Evolutionary conservation across 1,140 invertebrate genomes (phyloP), one percentile per base, ranked within the genome.

Genomic region (Hermetia illucens): DNA sequence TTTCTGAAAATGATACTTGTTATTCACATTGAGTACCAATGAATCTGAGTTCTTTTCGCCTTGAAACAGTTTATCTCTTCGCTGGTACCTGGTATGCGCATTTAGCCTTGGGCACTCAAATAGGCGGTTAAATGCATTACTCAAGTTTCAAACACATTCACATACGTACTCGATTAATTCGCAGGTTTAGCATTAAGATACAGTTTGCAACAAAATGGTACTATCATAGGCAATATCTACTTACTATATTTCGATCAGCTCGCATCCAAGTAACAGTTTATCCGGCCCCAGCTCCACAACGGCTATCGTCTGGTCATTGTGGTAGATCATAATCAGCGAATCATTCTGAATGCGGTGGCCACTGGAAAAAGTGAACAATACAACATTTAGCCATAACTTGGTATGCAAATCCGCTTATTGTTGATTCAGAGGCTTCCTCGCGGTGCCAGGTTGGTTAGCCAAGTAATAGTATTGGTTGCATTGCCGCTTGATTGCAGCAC

Each of bases 241-340:
- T 77, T 61, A 88, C 84, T 77, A 77, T 43, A 82, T 79, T 69
- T 89, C 84, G 42, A 87, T 79, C 39, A 89, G 66, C 58, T 85
- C 79, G 52, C 84, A 89, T 49, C 79, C 75, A 15, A 77, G 64
- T 9, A 83, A 58, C 40, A 80, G 61, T 48, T 75, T 75, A 40
- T 69, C 59, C 19, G 68, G 60, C 3, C 75, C 74, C 22, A 80
- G 63, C 50, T 85, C 82, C 5, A 84, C 73, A 5, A 87, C 71
- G 3, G 82, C 82, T 13, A 87, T 74, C 1, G 83, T 82, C 61
- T 83, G 79, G 48, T 85, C 82, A 55, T 80, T 68, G 56, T 74
- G 74, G 52, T 82, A 86, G 36, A 82, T 75, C 69, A 80, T 75
- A 29, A 72, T 55, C 20, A 74, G 59, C 8, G 76, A 77, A 38